Conservation (phyloP, 1,140 invertebrate species). For the Danaus plexippus region DNA sequence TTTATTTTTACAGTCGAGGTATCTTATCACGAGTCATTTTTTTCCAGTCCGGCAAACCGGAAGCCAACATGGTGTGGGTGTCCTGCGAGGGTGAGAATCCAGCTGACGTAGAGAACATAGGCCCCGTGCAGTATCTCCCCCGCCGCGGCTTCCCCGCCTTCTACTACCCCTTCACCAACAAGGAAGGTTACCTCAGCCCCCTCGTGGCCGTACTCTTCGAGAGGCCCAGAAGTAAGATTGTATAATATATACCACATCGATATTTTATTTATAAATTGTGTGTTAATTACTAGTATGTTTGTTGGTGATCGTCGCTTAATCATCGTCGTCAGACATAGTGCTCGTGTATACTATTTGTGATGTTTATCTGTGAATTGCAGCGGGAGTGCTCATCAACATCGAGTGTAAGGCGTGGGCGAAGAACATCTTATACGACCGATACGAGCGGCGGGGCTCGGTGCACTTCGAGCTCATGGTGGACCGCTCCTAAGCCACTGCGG, state of each 20-base stretch:
- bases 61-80: conserved; percentile 83
- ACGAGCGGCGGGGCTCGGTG: conserved; percentile 91
- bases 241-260: too few species aligned
- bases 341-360: too few species aligned
- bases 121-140: conserved; percentile 85
- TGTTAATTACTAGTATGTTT: too few species aligned
- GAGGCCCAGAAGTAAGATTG: conserved; percentile 81
- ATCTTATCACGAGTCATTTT: neutral
- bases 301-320: too few species aligned
- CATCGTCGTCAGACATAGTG: too few species aligned
- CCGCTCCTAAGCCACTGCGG: conserved; percentile 40
- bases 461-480: conserved; percentile 97
- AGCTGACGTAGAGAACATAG: conserved; percentile 91
- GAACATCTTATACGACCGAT: conserved; percentile 91
- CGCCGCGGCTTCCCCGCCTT: conserved; percentile 82
- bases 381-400: conserved; percentile 93
- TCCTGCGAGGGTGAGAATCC: conserved; percentile 92
- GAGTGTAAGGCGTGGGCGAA: conserved; percentile 97
- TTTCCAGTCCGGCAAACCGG: conserved; percentile 68
- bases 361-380: conserved; percentile 63
- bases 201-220: conserved; percentile 91
- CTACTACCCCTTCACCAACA: conserved; percentile 87
- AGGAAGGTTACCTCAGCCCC: conserved; percentile 88
- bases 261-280: too few species aligned
- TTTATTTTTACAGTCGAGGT: too few species aligned